Evolutionary conservation across 1,140 invertebrate species (phyloP), one percentile per base, ranked within the genome.

Genomic region (Diorhabda sublineata): DNA sequence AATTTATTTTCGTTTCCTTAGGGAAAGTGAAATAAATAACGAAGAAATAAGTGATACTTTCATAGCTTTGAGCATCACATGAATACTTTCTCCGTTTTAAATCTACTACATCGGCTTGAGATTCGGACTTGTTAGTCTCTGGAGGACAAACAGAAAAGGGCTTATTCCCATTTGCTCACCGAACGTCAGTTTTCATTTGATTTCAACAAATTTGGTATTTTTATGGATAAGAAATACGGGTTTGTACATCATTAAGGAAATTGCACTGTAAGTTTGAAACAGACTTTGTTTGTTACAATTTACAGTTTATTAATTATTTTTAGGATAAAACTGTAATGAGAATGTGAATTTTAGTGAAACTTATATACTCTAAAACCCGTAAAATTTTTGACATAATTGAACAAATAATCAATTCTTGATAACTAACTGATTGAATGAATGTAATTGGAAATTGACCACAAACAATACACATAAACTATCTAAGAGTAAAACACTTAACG

Each of bases 51-150:
- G 47, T 52, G 47, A 52, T 52, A 52, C 47, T 52, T 52, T 52
- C 47, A 52, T 52, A 52, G 47, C 47, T 52, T n/a, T 52, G 47
- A 52, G 47, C 47, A 52, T 52, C 47, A 52, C 47, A 52, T 52
- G 47, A 52, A 52, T 52, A 52, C 47, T 52, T 52, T 52, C n/a
- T 52, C 47, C 47, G n/a, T 52, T 52, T 52, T 52, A 52, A 52
- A 52, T 52, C 47, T 52, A 52, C 47, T 52, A 52, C 47, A 52
- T 6, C 47, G 47, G 47, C 47, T 52, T 52, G 47, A 52, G 47
- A 52, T 52, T 52, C n/a, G 47, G 47, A 52, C 47, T 52, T 4
- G 47, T 52, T 52, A n/a, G 47, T 52, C 47, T n/a, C 47, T 52
- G 47, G 47, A 52, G n/a, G n/a, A 52, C 6, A 52, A 52, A 52